phyloP scores from a whole-genome alignment of 2,888 invertebrate species.

The Hoplodrina blanda region DNA sequence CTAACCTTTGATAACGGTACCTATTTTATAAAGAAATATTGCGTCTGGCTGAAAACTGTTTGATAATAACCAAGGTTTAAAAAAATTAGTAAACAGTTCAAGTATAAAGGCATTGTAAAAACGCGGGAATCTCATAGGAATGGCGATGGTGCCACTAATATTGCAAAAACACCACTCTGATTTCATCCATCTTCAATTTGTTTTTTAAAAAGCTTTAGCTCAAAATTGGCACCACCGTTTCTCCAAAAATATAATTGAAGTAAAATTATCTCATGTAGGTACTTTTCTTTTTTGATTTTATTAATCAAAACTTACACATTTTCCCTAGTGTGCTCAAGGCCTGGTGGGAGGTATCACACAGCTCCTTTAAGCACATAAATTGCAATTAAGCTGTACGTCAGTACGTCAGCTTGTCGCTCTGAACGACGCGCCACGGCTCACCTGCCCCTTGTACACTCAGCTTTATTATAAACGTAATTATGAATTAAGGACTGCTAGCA shows the following conservation, averaged over 20 bases:
- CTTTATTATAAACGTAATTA: slow-evolving; percentile 62
- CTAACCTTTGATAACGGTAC: not conserved
- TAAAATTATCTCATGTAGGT: not conserved
- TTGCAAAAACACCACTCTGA: no score
- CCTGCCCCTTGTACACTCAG: slow-evolving; percentile 38
- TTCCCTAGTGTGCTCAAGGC: not conserved
- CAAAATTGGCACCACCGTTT: not conserved
- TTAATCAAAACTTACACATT: slow-evolving; percentile 22
- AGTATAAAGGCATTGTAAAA: slow-evolving; percentile 6
- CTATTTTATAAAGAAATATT: slow-evolving; percentile 3
- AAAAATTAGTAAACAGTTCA: no score
- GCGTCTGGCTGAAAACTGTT: not conserved
- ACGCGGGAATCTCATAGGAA: not conserved
- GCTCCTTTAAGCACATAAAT: slow-evolving; percentile 64
- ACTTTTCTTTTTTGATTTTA: not conserved
- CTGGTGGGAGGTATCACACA: slow-evolving; percentile 45
- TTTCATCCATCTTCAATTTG: no score
- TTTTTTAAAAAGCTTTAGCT: no score
- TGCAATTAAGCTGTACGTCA: slow-evolving; percentile 67
- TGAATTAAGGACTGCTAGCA: slow-evolving; percentile 55
- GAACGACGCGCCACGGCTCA: slow-evolving; percentile 40
- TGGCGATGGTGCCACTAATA: not conserved
- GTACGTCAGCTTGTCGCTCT: slow-evolving; percentile 53
- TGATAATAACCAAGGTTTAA: no score
- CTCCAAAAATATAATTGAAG: not conserved